A percentile compares a stretch with the other conserved stretches of the same genome.
These are phyloP conservation scores for Manduca sexta DNA, from an alignment of 1,140 invertebrate genomes.

Conservation along the genomic window DNA sequence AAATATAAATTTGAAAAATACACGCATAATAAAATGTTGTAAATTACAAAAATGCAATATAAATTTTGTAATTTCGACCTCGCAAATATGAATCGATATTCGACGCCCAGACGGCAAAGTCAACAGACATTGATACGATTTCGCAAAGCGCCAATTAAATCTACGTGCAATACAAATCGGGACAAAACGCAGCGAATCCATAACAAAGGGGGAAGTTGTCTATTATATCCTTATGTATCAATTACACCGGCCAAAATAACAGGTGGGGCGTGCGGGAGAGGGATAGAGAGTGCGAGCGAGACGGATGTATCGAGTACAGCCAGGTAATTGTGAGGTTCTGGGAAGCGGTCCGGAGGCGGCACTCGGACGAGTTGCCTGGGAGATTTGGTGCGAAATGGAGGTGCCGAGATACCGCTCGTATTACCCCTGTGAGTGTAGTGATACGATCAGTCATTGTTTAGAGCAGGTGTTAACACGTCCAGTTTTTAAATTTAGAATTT, in stretches of 20 bases:
- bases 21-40: no score
- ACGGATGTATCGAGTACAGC: neutral
- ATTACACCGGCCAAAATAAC: conserved; percentile 28
- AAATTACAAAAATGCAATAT: no score
- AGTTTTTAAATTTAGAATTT: neutral
- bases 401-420: conserved; percentile 63
- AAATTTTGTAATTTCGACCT: no score
- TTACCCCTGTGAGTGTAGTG: conserved; percentile 55
- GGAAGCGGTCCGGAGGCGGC: conserved; percentile 25
- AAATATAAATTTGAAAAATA: no score
- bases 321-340: conserved; percentile 24
- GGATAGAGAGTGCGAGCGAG: neutral
- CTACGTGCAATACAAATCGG: conserved; percentile 21
- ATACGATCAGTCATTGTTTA: neutral
- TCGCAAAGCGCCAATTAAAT: neutral
- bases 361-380: conserved; percentile 54
- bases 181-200: conserved; percentile 7
- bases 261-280: conserved; percentile 29
- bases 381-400: conserved; percentile 60
- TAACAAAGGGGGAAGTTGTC: conserved; percentile 37
- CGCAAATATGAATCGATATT: no score
- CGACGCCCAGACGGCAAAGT: no score
- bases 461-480: neutral
- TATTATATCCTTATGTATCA: conserved; percentile 37
- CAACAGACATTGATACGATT: no score